These are phyloP conservation scores for Hirudinaria manillensis DNA, from an alignment of 2,888 invertebrate species.

Conservation along the genomic window DNA sequence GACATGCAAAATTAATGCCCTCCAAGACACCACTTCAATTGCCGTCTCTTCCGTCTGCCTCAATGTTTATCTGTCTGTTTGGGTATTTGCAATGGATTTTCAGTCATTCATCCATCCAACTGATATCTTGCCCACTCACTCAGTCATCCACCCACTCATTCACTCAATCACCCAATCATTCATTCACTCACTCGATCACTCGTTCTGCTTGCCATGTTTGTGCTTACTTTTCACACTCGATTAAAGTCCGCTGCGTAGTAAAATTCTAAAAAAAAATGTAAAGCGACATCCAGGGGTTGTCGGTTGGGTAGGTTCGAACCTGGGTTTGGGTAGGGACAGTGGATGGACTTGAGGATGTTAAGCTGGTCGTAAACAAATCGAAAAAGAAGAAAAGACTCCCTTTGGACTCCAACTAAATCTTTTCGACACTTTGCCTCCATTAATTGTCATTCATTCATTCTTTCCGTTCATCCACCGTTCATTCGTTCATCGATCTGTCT, in stretches of 20 bases:
- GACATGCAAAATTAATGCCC: background rate
- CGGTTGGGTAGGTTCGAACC: no score
- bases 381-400: no score
- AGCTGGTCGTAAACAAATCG: no score
- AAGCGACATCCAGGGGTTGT: no score
- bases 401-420: no score
- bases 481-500: background rate
- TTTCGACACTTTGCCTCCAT: no score
- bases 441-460: no score
- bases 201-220: slow-evolving; percentile 7
- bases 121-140: slow-evolving; percentile 26
- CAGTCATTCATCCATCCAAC: background rate
- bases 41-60: background rate
- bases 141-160: slow-evolving; percentile 34
- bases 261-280: no score
- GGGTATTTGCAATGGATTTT: background rate
- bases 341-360: no score
- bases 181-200: slow-evolving; percentile 33
- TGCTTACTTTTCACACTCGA: no score
- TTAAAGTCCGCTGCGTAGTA: no score
- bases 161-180: slow-evolving; percentile 34
- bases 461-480: background rate
- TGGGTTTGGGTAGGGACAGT: no score
- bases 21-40: background rate
- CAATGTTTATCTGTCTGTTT: background rate